Base-by-base conservation (phyloP, 2,113 vertebrate species). In the Leptobrachium ailaonicum region DNA sequence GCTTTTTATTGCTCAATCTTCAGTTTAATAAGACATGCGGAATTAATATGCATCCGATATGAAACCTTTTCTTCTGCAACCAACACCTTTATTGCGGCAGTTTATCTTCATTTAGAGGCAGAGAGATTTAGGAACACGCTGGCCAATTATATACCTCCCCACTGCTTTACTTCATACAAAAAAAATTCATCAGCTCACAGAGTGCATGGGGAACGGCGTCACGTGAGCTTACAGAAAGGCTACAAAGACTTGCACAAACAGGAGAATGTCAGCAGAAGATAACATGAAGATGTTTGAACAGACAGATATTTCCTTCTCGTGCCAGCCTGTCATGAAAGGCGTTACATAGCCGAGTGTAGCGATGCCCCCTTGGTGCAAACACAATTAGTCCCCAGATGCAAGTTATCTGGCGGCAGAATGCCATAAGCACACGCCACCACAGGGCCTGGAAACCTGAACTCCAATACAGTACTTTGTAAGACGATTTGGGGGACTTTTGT, bases 81-180 rank as follows among this genome's bases (percentile, higher is more conserved):
- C 20, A 50, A 50, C 53, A 58, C 53, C 43, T 78, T 60, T 58
- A 41, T 3, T 58, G 32, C 32, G 8, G 76, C 68, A 71, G 43
- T 71, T 71, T 63, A 47, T 78, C 76, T 78, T 71, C 76, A 71
- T 71, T 71, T 78, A 56, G 56, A 71, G 56, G 76, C 54, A 63
- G 43, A 78, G 63, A 71, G 67, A 71, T 63, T 71, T 71, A 71
- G 43, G n/a, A 71, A 71, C 56, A 64, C 60, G 74, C 41, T 40
- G 54, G 67, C 68, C 76, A 71, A 71, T 78, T 78, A 70, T 71
- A 71, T 63, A 78, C 50, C 41, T 78, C 56, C 67, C 66, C 58
- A 78, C 76, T 78, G 76, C 43, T 78, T 78, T 53, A 63, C 20
- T n/a, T 41, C 67, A 71, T n/a, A 64, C 56, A 63, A 71, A 20